phyloP scores from a whole-genome alignment of 2,888 invertebrate species.

The Protodeltote pygarga region DNA sequence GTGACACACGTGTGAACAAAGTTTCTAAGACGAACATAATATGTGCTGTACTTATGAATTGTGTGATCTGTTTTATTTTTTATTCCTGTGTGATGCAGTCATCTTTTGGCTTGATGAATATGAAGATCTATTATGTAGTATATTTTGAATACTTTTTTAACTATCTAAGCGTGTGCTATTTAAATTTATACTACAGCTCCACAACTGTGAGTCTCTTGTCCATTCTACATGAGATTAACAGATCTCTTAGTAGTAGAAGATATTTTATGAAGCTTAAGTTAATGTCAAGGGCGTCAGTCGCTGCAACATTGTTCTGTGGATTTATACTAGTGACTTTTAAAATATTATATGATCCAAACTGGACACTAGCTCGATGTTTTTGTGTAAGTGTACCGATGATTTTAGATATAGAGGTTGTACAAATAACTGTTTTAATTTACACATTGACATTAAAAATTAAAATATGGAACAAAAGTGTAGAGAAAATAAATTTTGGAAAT shows the following conservation, averaged over 20 bases:
- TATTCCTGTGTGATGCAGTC: background rate
- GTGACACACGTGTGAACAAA: constrained; percentile 3
- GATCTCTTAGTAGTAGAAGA: background rate
- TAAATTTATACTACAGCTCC: constrained; percentile 23
- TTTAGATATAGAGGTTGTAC: constrained; percentile 22
- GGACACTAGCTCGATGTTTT: constrained; percentile 19
- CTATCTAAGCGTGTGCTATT: constrained; percentile 7
- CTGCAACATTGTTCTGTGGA: constrained; percentile 2
- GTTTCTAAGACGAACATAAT: constrained; percentile 8
- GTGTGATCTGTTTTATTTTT: constrained; percentile 4
- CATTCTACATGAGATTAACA: constrained; percentile 11
- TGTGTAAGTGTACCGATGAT: constrained; percentile 10
- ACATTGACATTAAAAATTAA: constrained; percentile 9
- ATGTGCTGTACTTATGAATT: background rate
- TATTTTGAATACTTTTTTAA: constrained; percentile 21
- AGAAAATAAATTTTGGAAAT: background rate
- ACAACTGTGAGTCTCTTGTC: constrained; percentile 13
- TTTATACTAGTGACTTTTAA: constrained; percentile 8
- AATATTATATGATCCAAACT: background rate
- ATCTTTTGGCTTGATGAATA: background rate
- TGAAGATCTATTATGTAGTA: constrained; percentile 6
- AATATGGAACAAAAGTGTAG: constrained; percentile 14
- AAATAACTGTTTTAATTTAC: background rate
- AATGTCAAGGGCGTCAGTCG: constrained; percentile 1
- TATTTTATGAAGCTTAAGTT: constrained; percentile 8